Evolutionary conservation across 2,113 vertebrate genomes (phyloP).

Genomic region (Vanacampus margaritifer): DNA sequence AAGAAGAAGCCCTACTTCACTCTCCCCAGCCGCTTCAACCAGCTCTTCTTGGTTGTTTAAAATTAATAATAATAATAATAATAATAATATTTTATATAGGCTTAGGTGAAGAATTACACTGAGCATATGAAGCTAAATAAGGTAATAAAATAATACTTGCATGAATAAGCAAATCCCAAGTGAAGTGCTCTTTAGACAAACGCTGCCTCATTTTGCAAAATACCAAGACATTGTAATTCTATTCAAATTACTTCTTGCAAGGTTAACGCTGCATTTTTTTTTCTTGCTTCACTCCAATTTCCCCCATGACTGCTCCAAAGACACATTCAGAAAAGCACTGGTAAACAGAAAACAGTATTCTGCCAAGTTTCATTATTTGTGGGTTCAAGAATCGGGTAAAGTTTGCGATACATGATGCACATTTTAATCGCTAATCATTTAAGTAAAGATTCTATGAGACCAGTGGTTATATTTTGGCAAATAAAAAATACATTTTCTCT

Average conservation of each 20-base stretch:
- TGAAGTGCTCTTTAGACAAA: slow-evolving; percentile 56
- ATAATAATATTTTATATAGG: no score
- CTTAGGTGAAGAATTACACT: no score
- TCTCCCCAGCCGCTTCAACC: no score
- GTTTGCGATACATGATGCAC: slow-evolving; percentile 16
- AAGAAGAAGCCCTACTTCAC: no score
- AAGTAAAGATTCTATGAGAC: background rate
- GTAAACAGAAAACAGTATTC: slow-evolving; percentile 41
- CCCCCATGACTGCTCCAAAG: slow-evolving; percentile 55
- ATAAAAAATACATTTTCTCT: background rate
- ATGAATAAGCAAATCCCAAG: slow-evolving; percentile 47
- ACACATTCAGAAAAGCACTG: slow-evolving; percentile 34
- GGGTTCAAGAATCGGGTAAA: slow-evolving; percentile 26
- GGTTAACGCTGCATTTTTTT: slow-evolving; percentile 55
- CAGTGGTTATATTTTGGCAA: background rate
- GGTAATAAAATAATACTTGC: slow-evolving; percentile 43
- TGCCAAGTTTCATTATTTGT: slow-evolving; percentile 53
- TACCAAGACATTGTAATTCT: slow-evolving; percentile 60
- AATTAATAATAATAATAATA: no score
- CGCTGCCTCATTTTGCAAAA: slow-evolving; percentile 50
- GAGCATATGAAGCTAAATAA: background rate
- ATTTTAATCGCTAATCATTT: slow-evolving; percentile 17
- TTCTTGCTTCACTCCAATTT: slow-evolving; percentile 62
- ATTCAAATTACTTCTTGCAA: slow-evolving; percentile 49
- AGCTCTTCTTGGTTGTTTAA: no score